Conservation (phyloP, 2,888 invertebrate genomes). For the Dicyrtomina minuta region DNA sequence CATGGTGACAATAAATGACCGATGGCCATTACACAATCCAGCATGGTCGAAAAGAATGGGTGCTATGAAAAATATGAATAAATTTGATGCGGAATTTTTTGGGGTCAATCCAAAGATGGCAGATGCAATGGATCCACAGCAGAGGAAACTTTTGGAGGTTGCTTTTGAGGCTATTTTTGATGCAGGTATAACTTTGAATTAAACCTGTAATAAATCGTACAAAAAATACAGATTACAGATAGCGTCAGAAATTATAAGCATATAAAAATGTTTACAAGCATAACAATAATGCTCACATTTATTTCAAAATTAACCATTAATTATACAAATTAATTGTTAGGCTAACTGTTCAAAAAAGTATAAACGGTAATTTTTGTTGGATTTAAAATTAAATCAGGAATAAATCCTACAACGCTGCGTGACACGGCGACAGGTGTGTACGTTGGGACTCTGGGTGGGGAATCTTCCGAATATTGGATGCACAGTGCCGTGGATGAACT, state of each 20-base stretch:
- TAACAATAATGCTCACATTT: no score
- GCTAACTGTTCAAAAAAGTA: no score
- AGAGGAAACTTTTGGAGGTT: slow-evolving; percentile 27
- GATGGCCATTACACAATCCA: no score
- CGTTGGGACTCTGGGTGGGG: neutral
- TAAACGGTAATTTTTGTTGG: no score
- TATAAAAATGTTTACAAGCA: no score
- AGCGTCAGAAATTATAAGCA: no score
- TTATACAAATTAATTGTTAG: no score
- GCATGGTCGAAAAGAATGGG: neutral
- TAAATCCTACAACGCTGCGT: slow-evolving; percentile 1
- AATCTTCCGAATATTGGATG: neutral
- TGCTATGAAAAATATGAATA: slow-evolving; percentile 23
- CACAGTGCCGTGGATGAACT: neutral
- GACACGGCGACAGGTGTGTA: slow-evolving; percentile 11
- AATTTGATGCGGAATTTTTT: slow-evolving; percentile 34
- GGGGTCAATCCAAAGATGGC: slow-evolving; percentile 32
- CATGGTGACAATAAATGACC: no score
- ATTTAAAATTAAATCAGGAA: no score
- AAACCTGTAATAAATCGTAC: neutral
- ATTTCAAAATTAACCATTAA: no score
- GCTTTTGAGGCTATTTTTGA: slow-evolving; percentile 33
- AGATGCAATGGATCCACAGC: slow-evolving; percentile 32
- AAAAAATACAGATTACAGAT: no score
- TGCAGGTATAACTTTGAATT: no score